These are phyloP conservation scores for Epizoanthus rinbou DNA, from an alignment of 92 coral and sea anemone species.

Conservation along the genomic window DNA sequence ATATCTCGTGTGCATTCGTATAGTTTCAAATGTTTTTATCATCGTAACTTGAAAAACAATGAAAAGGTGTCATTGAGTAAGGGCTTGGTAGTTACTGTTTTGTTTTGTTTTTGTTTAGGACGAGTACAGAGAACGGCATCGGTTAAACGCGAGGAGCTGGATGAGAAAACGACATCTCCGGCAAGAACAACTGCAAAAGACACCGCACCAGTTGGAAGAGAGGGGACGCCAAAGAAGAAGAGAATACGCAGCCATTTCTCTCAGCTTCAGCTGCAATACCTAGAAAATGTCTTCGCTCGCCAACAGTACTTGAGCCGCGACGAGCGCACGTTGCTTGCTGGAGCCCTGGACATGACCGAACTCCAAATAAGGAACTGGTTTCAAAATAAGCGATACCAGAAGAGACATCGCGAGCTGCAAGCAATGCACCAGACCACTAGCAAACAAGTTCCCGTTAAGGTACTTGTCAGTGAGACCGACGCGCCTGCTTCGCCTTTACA, in stretches of 20 bases:
- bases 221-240: slow-evolving; percentile 59
- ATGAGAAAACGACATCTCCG: neutral
- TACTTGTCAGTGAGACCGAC: slow-evolving; percentile 57
- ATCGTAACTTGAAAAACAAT: too few relatives aligned
- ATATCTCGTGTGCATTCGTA: too few relatives aligned
- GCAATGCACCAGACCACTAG: slow-evolving; percentile 40
- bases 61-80: too few relatives aligned
- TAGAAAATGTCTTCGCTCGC: slow-evolving; percentile 80
- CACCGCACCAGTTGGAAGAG: neutral
- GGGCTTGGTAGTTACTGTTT: too few relatives aligned
- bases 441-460: slow-evolving; percentile 84
- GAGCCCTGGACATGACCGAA: slow-evolving; percentile 93
- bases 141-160: neutral
- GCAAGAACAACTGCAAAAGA: slow-evolving; percentile 9
- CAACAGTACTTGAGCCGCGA: slow-evolving; percentile 92
- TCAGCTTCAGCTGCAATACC: slow-evolving; percentile 82
- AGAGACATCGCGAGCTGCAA: slow-evolving; percentile 70
- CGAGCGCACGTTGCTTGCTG: slow-evolving; percentile 80
- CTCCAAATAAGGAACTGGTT: slow-evolving; percentile 91
- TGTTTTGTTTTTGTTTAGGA: neutral
- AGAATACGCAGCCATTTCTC: slow-evolving; percentile 86
- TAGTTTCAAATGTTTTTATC: too few relatives aligned
- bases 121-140: neutral
- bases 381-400: slow-evolving; percentile 83
- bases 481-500: slow-evolving; percentile 8